phyloP scores from a whole-genome alignment of 1,140 invertebrate genomes.

The Lerema accius region DNA sequence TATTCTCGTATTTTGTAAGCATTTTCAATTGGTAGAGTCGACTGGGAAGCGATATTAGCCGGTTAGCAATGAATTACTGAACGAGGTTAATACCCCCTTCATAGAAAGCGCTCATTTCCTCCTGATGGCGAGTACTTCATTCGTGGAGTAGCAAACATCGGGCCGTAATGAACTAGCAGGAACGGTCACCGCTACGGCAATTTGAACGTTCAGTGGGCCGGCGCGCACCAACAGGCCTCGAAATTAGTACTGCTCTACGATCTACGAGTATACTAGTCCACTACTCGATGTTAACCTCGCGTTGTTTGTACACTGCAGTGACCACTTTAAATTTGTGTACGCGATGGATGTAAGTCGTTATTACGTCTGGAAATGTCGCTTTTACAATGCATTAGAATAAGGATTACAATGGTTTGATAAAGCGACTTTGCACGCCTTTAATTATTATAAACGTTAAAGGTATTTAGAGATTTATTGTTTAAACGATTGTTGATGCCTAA shows the following conservation, averaged over 20 bases:
- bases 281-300: conserved; percentile 45
- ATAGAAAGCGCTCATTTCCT: conserved; percentile 72
- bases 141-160: conserved; percentile 69
- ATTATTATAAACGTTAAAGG: too few relatives aligned
- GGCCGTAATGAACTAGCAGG: conserved; percentile 62
- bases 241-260: conserved; percentile 65
- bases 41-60: conserved; percentile 32
- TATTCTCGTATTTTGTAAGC: conserved; percentile 35
- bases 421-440: too few relatives aligned
- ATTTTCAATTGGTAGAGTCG: conserved; percentile 32
- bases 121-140: conserved; percentile 61
- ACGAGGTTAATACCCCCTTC: conserved; percentile 60
- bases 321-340: conserved; percentile 35
- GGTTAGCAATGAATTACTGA: conserved; percentile 52
- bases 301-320: conserved; percentile 41
- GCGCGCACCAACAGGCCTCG: conserved; percentile 67
- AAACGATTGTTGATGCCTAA: too few relatives aligned
- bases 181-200: conserved; percentile 65
- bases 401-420: background rate
- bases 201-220: conserved; percentile 75
- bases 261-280: too few relatives aligned
- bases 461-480: too few relatives aligned
- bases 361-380: background rate
- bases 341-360: background rate
- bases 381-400: background rate